phyloP scores from a whole-genome alignment of 2,888 invertebrate species.

The Chelonus formosanus region DNA sequence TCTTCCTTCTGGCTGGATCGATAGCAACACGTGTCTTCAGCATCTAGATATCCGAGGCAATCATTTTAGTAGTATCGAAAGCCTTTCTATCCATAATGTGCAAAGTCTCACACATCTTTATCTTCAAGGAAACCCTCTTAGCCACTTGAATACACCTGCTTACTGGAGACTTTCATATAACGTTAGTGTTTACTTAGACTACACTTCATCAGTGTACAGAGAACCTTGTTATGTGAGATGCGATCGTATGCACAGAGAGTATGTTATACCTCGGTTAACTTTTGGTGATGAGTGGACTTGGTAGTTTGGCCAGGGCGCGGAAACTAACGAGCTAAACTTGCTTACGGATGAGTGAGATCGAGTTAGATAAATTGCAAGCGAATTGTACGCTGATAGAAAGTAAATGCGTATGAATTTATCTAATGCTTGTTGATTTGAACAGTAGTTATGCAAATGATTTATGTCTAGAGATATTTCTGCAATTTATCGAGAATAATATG shows the following conservation, averaged over 20 bases:
- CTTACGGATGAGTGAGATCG: background rate
- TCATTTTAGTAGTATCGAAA: slow-evolving; percentile 28
- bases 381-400: slow-evolving; percentile 4
- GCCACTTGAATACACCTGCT: slow-evolving; percentile 28
- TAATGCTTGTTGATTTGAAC: background rate
- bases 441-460: background rate
- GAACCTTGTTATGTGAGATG: slow-evolving; percentile 41
- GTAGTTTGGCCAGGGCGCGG: slow-evolving; percentile 16
- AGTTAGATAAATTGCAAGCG: slow-evolving; percentile 2
- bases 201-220: slow-evolving; percentile 38
- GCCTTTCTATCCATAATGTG: slow-evolving; percentile 41
- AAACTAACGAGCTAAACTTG: slow-evolving; percentile 13
- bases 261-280: slow-evolving; percentile 28
- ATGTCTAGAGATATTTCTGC: too few relatives aligned
- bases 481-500: too few relatives aligned
- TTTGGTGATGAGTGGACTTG: slow-evolving; percentile 28
- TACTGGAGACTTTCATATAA: slow-evolving; percentile 41
- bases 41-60: slow-evolving; percentile 47
- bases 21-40: slow-evolving; percentile 36
- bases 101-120: slow-evolving; percentile 44
- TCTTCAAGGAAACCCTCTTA: slow-evolving; percentile 49
- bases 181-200: slow-evolving; percentile 44
- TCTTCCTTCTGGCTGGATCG: slow-evolving; percentile 46
- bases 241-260: slow-evolving; percentile 9
- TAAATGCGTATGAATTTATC: background rate